Evolutionary conservation across 2,113 vertebrate genomes (phyloP).

Genomic region (Ploceus nigricollis): DNA sequence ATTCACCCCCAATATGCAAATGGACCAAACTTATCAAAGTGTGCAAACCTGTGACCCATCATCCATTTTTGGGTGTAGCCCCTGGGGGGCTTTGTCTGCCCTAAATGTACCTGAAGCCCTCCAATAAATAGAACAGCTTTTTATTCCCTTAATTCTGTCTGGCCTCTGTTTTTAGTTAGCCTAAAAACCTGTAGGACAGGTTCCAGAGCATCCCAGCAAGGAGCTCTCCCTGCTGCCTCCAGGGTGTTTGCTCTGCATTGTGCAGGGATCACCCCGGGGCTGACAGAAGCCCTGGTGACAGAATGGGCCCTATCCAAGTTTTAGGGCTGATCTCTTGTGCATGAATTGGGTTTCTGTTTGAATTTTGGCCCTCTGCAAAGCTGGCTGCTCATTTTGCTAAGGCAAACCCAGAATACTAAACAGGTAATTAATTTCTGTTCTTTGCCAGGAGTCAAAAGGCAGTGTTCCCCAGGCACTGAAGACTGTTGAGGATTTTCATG

Average conservation of each 20-base stretch:
- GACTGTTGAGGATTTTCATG: not conserved
- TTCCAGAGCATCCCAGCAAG: not conserved
- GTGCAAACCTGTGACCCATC: rapidly evolving
- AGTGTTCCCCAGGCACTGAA: not conserved
- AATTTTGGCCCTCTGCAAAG: conserved; percentile 42
- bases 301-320: conserved; percentile 13
- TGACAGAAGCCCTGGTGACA: not conserved
- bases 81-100: not conserved
- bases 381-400: conserved; percentile 57
- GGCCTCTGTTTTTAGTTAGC: not conserved
- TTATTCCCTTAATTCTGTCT: not conserved
- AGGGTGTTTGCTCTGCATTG: conserved; percentile 40
- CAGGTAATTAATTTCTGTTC: conserved; percentile 59
- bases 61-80: not conserved
- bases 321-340: not conserved
- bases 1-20: not conserved
- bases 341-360: conserved; percentile 57
- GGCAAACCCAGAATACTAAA: conserved; percentile 48
- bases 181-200: not conserved
- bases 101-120: not conserved
- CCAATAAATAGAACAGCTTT: not conserved
- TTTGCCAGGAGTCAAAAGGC: conserved; percentile 51
- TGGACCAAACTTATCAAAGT: not conserved
- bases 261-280: not conserved
- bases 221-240: not conserved